Base-by-base conservation (phyloP, 1,140 invertebrate species). In the Heterodera schachtii region DNA sequence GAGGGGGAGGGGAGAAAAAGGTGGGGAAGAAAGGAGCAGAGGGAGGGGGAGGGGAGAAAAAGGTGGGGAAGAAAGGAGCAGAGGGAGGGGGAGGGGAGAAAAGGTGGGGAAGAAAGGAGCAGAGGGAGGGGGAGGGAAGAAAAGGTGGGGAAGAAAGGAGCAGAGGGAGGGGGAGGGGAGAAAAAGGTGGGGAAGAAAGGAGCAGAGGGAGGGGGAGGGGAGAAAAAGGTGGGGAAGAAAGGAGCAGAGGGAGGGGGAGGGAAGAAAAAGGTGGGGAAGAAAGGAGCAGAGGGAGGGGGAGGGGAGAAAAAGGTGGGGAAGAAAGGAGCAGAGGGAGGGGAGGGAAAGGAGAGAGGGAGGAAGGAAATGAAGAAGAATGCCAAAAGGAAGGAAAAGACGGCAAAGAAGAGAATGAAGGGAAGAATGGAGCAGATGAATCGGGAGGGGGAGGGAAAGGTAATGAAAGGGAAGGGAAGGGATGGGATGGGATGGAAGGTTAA, bases 261-360 rank as follows among this genome's bases (percentile, higher is more conserved):
- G n/a, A n/a, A n/a, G n/a, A n/a, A n/a, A n/a, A n/a, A 60, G 57
- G 57, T 60, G 57, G 69, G 69, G 69, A 41, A 71, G 31, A 71
- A 41, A 21, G 69, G 69, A 3, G 21, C 4, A 71, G n/a, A n/a
- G 57, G 57, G 57, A 60, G 7, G 11, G 16, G 9, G 16, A 8
- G 49, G 49, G 19, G 57, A 60, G 57, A n/a, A n/a, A n/a, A n/a
- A n/a, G n/a, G 57, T 60, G 57, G 69, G 69, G 69, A 41, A 71
- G 31, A 71, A 41, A 21, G 69, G 69, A 3, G 21, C 4, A 71
- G 67, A 70, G 19, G n/a, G 67, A 19, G 11, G 2, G n/a, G 67
- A n/a, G n/a, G 11, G 67, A 21, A 31, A 43, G 67, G 67, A 70
- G 8, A 8, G 3, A 70, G 67, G 11, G 67, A 8, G 41, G n/a